phyloP scores from a whole-genome alignment of 1,140 invertebrate species.

The Pemphigus obesinymphae region DNA sequence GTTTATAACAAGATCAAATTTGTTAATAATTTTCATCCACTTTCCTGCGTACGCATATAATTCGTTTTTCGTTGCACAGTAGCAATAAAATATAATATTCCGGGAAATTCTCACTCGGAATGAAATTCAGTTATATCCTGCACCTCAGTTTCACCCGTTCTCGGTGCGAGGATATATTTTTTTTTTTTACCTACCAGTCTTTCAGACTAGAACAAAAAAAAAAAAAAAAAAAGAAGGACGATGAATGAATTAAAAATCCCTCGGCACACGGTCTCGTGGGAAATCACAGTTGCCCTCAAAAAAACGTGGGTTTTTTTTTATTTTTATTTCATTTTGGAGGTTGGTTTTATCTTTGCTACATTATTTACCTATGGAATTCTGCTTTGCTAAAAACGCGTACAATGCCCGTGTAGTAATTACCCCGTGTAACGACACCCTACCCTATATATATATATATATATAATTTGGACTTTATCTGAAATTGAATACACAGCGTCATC shows the following conservation, averaged over 20 bases:
- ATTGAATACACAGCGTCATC: constrained; percentile 9
- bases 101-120: neutral
- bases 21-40: neutral
- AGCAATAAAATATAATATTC: constrained; percentile 1
- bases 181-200: neutral
- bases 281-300: constrained; percentile 37
- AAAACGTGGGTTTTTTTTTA: constrained; percentile 1
- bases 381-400: neutral
- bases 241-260: constrained; percentile 41
- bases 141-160: neutral
- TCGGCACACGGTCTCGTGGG: constrained; percentile 24
- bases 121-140: neutral
- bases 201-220: constrained; percentile 27
- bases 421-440: neutral
- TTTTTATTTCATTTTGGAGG: constrained; percentile 33
- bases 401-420: constrained; percentile 15
- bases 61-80: no score
- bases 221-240: constrained; percentile 27
- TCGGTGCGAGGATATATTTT: neutral
- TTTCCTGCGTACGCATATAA: neutral
- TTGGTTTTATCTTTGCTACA: constrained; percentile 29
- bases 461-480: constrained; percentile 37
- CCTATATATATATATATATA: neutral
- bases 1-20: no score
- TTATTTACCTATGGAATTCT: constrained; percentile 41